phyloP scores from a whole-genome alignment of 2,888 invertebrate species.

The Parochlus steinenii region DNA sequence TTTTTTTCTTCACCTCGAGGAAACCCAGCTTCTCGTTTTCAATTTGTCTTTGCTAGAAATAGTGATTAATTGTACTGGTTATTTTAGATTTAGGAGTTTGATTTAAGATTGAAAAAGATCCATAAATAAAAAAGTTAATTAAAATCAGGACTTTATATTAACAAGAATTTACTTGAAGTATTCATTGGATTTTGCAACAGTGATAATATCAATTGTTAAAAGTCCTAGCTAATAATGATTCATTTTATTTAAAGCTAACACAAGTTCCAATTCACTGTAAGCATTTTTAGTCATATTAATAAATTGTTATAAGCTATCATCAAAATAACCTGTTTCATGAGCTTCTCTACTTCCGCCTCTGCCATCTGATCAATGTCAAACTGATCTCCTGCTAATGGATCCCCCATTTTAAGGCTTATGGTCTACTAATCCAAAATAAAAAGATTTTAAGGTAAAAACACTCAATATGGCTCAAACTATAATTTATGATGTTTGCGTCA shows the following conservation, averaged over 20 bases:
- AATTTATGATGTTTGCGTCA: no score
- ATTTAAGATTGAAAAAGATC: constrained; percentile 8
- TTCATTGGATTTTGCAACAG: neutral
- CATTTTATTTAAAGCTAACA: neutral
- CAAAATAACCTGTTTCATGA: constrained; percentile 8
- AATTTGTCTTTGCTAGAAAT: constrained; percentile 16
- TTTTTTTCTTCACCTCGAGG: constrained; percentile 24
- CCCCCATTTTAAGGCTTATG: constrained; percentile 4
- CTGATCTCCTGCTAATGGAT: constrained; percentile 32
- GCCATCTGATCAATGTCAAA: constrained; percentile 62
- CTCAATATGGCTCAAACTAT: no score
- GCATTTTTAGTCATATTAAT: neutral
- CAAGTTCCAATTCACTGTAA: neutral
- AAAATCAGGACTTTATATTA: neutral
- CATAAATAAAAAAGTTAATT: constrained; percentile 6
- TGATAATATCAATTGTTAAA: neutral
- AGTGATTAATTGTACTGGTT: no score
- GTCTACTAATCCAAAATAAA: neutral
- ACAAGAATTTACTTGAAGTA: neutral
- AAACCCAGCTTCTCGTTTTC: constrained; percentile 23
- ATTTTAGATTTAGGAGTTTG: no score
- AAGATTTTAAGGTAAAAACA: no score
- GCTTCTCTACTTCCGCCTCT: constrained; percentile 35
- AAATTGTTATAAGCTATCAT: neutral
- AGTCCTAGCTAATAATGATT: neutral